Evolutionary conservation across 2,797 vertebrate species (phyloP).

Genomic region (Anas flavirostris): DNA sequence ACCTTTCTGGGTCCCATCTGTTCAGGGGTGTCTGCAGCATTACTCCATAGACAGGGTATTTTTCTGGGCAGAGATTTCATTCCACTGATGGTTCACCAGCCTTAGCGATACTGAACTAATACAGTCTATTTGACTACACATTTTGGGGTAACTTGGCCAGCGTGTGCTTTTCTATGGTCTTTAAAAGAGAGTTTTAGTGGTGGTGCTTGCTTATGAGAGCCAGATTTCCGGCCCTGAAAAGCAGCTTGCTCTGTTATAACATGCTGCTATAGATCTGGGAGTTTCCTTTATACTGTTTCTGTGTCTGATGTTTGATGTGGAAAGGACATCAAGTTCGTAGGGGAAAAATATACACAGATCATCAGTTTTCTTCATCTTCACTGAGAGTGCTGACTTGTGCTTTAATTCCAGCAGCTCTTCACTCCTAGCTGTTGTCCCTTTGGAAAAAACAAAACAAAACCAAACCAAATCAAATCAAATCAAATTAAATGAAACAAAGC

Average conservation of each 20-base stretch:
- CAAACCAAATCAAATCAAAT: too few species aligned
- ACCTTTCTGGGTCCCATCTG: slow-evolving; percentile 47
- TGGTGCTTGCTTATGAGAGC: background rate
- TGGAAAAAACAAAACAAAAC: background rate
- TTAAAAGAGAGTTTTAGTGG: background rate
- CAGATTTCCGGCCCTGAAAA: background rate
- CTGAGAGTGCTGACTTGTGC: background rate
- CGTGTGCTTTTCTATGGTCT: background rate
- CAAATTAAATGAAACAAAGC: background rate
- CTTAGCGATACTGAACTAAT: slow-evolving; percentile 6
- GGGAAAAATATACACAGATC: background rate
- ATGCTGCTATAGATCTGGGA: background rate
- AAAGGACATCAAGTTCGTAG: background rate
- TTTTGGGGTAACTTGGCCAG: background rate
- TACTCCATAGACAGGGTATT: slow-evolving; percentile 45
- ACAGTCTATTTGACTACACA: background rate
- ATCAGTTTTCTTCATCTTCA: background rate
- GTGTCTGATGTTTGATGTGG: background rate
- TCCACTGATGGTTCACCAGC: slow-evolving; percentile 33
- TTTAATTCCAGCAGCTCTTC: background rate
- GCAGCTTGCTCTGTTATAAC: background rate
- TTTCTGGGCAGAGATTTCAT: slow-evolving; percentile 61
- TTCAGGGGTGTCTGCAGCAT: slow-evolving; percentile 24
- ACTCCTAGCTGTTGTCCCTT: background rate
- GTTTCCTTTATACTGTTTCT: background rate